Percentiles rank a stretch among this genome's conserved stretches.
Evolutionary conservation across 2,888 invertebrate species (phyloP).

Genomic region (Ferdinandea cuprea): DNA sequence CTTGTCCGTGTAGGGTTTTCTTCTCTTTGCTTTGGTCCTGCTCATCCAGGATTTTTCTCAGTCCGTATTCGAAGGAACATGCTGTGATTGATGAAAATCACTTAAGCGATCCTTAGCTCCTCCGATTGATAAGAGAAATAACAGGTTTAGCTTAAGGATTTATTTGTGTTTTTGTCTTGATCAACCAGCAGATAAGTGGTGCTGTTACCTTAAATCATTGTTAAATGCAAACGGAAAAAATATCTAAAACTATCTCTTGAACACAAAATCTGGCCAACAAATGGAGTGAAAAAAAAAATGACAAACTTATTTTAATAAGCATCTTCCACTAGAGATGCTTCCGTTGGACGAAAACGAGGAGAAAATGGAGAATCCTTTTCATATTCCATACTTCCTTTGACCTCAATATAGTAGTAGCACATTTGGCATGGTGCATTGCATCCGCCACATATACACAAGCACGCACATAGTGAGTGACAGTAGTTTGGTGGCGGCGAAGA

Average conservation of each 20-base stretch:
- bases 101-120: conserved; percentile 63
- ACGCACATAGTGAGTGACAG: conserved; percentile 36
- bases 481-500: conserved; percentile 4
- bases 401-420: conserved; percentile 41
- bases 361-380: conserved; percentile 54
- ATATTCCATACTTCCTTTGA: conserved; percentile 60
- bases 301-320: conserved; percentile 60
- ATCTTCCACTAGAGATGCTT: conserved; percentile 14
- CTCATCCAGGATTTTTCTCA: not conserved
- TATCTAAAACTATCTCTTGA: not conserved
- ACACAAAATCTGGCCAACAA: not conserved
- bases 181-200: not conserved
- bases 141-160: conserved; percentile 30
- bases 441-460: too few species aligned
- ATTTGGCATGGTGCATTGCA: conserved; percentile 57
- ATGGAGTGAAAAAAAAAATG: not conserved
- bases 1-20: conserved; percentile 23
- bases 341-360: conserved; percentile 12
- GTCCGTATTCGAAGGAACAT: conserved; percentile 10
- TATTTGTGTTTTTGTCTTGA: not conserved
- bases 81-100: conserved; percentile 71
- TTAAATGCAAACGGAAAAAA: too few species aligned
- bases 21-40: not conserved
- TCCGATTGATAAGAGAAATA: conserved; percentile 62
- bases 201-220: not conserved